phyloP scores from a whole-genome alignment of 2,113 vertebrate species.

The Lasiurus borealis region DNA sequence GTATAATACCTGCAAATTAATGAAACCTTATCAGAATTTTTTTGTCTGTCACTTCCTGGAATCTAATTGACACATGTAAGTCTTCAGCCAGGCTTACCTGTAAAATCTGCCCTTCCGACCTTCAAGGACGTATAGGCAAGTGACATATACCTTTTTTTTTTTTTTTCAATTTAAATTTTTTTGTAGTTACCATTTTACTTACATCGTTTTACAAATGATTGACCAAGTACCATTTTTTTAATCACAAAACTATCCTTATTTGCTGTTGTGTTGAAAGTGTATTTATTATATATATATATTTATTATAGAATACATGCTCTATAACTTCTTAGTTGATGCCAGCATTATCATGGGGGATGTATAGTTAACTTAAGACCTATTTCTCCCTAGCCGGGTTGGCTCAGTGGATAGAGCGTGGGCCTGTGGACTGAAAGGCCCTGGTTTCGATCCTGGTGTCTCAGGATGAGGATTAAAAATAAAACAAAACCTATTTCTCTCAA shows the following conservation, averaged over 20 bases:
- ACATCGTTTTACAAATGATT: not conserved
- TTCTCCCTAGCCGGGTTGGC: too few species aligned
- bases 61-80: not conserved
- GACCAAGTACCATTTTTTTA: not conserved
- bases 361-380: not conserved
- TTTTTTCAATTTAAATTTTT: not conserved
- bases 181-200: constrained; percentile 39
- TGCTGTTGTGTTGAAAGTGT: not conserved
- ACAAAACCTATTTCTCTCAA: not conserved
- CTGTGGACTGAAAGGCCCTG: too few species aligned
- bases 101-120: not conserved
- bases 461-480: too few species aligned
- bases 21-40: not conserved
- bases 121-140: not conserved
- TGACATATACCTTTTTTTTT: not conserved
- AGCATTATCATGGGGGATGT: not conserved
- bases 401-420: too few species aligned
- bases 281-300: too few species aligned
- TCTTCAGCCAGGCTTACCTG: not conserved
- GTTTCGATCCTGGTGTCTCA: too few species aligned
- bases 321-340: not conserved
- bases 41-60: not conserved
- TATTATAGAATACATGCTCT: not conserved
- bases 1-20: not conserved
- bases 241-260: not conserved